These are phyloP conservation scores for Cranoglanis bouderius DNA, from an alignment of 2,113 vertebrate species.

Conservation along the genomic window DNA sequence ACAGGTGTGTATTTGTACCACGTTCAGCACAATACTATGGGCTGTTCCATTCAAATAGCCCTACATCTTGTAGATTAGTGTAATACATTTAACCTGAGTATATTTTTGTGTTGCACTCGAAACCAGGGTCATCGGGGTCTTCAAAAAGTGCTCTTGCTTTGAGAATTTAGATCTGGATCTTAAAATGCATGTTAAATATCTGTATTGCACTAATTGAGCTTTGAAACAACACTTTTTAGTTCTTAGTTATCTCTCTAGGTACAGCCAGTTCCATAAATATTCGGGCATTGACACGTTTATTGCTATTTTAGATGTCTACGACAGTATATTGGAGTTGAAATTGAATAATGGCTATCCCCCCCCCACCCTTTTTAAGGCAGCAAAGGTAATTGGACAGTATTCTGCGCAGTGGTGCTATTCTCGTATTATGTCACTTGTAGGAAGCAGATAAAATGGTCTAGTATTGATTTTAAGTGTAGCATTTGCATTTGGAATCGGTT, in stretches of 20 bases:
- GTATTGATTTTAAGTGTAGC: background rate
- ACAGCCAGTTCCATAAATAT: background rate
- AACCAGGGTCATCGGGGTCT: background rate
- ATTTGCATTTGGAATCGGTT: background rate
- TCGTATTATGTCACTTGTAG: no score
- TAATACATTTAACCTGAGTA: no score
- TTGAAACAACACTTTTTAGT: background rate
- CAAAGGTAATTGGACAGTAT: background rate
- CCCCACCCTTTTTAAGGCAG: background rate
- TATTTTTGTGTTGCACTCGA: background rate
- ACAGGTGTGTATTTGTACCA: constrained; percentile 76
- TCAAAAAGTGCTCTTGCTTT: background rate
- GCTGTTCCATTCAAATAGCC: background rate
- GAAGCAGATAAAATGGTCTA: background rate
- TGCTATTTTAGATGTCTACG: background rate
- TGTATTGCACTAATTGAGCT: background rate
- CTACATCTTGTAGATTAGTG: no score
- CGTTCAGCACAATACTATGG: background rate
- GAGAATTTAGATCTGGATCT: background rate
- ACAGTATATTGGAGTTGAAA: background rate
- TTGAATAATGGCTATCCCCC: background rate
- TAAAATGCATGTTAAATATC: background rate
- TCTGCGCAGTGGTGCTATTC: background rate
- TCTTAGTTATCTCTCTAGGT: background rate
- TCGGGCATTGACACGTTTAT: background rate